phyloP scores from a whole-genome alignment of 2,797 vertebrate genomes.

The Hoplostethus mediterraneus region DNA sequence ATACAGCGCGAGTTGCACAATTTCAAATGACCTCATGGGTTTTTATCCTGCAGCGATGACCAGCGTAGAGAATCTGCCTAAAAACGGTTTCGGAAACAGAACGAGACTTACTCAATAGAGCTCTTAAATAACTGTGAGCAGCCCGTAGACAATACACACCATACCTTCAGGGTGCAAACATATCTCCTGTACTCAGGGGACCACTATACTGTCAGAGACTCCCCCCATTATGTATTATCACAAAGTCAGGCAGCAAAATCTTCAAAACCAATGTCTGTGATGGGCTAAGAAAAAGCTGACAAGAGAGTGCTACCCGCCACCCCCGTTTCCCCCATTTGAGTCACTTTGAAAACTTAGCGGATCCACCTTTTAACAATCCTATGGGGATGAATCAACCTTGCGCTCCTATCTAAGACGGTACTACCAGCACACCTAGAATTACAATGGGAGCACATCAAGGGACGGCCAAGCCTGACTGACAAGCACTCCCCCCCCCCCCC shows the following conservation, averaged over 20 bases:
- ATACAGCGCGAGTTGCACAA: slow-evolving; percentile 10
- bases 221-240: slow-evolving; percentile 72
- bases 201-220: slow-evolving; percentile 61
- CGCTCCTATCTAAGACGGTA: slow-evolving; percentile 70
- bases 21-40: slow-evolving; percentile 35
- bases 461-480: slow-evolving; percentile 82
- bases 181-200: slow-evolving; percentile 63
- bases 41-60: not conserved
- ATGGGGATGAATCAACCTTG: slow-evolving; percentile 77
- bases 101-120: slow-evolving; percentile 30
- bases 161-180: slow-evolving; percentile 59
- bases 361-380: slow-evolving; percentile 80
- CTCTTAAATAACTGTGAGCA: slow-evolving; percentile 48
- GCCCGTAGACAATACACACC: slow-evolving; percentile 33
- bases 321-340: slow-evolving; percentile 47
- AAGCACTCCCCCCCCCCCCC: slow-evolving; percentile 55
- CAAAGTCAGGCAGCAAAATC: slow-evolving; percentile 75
- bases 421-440: slow-evolving; percentile 77
- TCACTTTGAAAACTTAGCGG: slow-evolving; percentile 82
- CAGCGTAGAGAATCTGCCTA: slow-evolving; percentile 18
- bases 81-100: slow-evolving; percentile 43
- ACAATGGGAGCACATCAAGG: slow-evolving; percentile 80
- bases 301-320: slow-evolving; percentile 58
- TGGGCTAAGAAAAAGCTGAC: slow-evolving; percentile 78
- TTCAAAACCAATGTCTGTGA: slow-evolving; percentile 77